A percentile compares a stretch with the other conserved stretches of the same genome.
Conservation (phyloP, 1,140 invertebrate genomes). For the Diorhabda carinulata region DNA sequence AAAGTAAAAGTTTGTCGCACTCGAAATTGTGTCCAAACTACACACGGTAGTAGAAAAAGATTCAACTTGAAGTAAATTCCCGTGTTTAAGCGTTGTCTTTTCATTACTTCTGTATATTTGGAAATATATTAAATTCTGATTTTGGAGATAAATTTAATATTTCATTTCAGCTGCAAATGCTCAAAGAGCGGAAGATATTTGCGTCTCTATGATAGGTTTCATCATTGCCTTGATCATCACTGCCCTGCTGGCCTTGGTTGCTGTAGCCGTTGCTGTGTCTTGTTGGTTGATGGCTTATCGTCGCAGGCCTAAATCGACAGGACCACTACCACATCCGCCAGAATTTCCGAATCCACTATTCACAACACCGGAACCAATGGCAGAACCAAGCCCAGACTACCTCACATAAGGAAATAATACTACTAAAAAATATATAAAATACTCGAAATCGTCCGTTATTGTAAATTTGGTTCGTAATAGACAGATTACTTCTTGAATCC, state of each 20-base stretch:
- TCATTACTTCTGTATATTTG: too few relatives aligned
- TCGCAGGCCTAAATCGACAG: constrained; percentile 75
- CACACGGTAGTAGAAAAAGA: too few relatives aligned
- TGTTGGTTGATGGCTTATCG: constrained; percentile 93
- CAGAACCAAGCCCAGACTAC: constrained; percentile 79
- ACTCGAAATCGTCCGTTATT: constrained; percentile 31
- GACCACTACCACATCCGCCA: constrained; percentile 87
- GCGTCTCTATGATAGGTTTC: constrained; percentile 88
- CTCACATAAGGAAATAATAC: constrained; percentile 48
- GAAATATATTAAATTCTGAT: too few relatives aligned
- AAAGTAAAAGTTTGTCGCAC: too few relatives aligned
- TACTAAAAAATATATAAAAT: constrained; percentile 26
- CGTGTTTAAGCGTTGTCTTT: too few relatives aligned
- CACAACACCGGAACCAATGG: constrained; percentile 75
- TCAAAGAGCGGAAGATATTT: constrained; percentile 78
- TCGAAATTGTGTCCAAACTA: too few relatives aligned
- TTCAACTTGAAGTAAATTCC: too few relatives aligned
- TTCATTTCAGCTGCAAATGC: constrained; percentile 57
- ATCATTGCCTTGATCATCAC: constrained; percentile 89
- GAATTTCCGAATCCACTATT: constrained; percentile 93
- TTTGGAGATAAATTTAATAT: too few relatives aligned
- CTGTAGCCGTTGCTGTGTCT: constrained; percentile 88
- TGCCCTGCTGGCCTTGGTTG: constrained; percentile 83
- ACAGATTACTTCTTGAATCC: constrained; percentile 31
- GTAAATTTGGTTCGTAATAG: constrained; percentile 28